phyloP scores from a whole-genome alignment of 1,140 invertebrate genomes.

The Mamestra configurata region DNA sequence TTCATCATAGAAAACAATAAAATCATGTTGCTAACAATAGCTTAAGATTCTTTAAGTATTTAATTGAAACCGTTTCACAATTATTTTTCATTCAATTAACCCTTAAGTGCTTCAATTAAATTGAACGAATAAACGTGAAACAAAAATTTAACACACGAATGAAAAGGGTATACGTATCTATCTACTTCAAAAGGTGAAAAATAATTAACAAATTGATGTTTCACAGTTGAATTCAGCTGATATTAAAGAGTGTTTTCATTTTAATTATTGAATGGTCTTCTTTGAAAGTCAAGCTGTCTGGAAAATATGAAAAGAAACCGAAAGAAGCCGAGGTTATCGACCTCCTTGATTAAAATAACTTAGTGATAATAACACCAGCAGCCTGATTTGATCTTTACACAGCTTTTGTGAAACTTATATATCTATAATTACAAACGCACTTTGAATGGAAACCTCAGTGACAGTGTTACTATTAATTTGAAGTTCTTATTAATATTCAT shows the following conservation, averaged over 20 bases:
- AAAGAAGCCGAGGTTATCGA: background rate
- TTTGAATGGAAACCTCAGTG: too few species aligned
- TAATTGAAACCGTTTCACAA: background rate
- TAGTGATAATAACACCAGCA: background rate
- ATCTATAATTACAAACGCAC: background rate
- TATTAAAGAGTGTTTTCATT: conserved; percentile 37
- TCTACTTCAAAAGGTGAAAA: conserved; percentile 38
- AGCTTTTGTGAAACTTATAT: background rate
- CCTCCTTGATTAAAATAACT: background rate
- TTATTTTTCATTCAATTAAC: conserved; percentile 36
- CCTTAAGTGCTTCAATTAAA: conserved; percentile 19
- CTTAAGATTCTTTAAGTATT: background rate
- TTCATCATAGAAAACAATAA: background rate
- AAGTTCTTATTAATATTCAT: too few species aligned
- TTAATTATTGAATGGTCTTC: conserved; percentile 29
- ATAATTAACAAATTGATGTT: conserved; percentile 49
- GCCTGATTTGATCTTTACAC: background rate
- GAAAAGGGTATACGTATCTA: conserved; percentile 18
- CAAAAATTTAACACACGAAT: conserved; percentile 27
- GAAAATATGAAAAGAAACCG: conserved; percentile 38
- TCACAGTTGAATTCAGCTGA: conserved; percentile 40
- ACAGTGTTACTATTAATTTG: too few species aligned
- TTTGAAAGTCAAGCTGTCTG: conserved; percentile 46
- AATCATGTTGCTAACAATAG: background rate
- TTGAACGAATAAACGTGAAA: conserved; percentile 18